Base-by-base conservation (phyloP, 2,888 invertebrate species). In the Dorcus hopei region DNA sequence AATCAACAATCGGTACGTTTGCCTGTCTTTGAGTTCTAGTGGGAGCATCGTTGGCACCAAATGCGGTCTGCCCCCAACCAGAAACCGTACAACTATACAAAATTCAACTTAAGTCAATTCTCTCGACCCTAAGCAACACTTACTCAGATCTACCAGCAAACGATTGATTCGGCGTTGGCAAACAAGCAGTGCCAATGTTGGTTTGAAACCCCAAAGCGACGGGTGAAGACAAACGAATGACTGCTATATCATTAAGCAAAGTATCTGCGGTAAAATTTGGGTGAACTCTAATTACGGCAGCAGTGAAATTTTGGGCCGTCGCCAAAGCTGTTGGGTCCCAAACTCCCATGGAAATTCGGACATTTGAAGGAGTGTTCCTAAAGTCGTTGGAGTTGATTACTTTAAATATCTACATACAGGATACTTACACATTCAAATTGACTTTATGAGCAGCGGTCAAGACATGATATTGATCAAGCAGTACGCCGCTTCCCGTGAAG, bases 1-100 rank as follows among this genome's bases (percentile, higher is more conserved):
- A 79, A n/a, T 81, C 80, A 5, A 89, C 80, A 40, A 93, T 82
- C 0, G 87, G 86, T 0, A 93, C 87, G 59, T 88, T 89, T 0
- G 92, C 90, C 75, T 91, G 85, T 71, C 89, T 90, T 72, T 89
- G 77, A 39, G 88, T 87, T 0, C 81, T 82, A 74, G 75, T 83
- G 5, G 76, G 76, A 2, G 75, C 74, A 55, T 75, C 74, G 45
- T 61, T 62, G 3, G 57, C 80, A 9, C 51, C 70, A 62, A 90
- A 95, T 65, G 88, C 86, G 65, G 91, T 82, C 73, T 92, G 90
- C 9, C 95, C 95, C 93, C 95, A 95, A 9, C 95, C 95, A n/a
- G 89, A 81, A 0, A 90, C 89, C 79, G 82, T 83, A 70, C 88
- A 88, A 61, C 80, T 80, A 14, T 23, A 41, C 3, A 33, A 33